phyloP scores from a whole-genome alignment of 2,113 vertebrate species.

The Ceratotherium simum region DNA sequence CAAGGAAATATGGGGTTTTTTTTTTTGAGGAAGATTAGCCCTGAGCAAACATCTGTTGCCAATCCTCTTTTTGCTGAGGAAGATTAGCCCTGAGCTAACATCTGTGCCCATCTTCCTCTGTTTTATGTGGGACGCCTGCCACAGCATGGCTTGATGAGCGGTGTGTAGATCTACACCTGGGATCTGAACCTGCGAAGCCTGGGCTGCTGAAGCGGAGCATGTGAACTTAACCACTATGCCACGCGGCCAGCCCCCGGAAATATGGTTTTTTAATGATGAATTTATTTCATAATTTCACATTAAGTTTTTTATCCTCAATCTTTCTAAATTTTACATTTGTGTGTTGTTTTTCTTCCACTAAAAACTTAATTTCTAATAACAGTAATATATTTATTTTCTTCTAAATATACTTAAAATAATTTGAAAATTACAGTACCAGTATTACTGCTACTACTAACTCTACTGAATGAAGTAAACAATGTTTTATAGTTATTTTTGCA shows the following conservation, averaged over 20 bases:
- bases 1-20: neutral
- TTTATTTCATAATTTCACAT: neutral
- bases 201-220: no score
- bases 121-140: no score
- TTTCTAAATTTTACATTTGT: neutral
- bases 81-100: no score
- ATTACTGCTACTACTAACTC: neutral
- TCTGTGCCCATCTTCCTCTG: no score
- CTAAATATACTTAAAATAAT: neutral
- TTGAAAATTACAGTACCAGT: neutral
- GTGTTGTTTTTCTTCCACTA: neutral
- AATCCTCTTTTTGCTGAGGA: no score
- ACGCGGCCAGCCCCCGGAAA: neutral
- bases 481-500: neutral
- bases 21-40: no score
- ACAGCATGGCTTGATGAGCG: no score
- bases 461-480: neutral
- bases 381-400: neutral
- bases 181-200: no score
- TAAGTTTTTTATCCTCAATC: neutral
- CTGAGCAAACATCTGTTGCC: no score
- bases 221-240: no score
- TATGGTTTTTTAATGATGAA: neutral
- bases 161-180: no score
- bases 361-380: neutral